These are phyloP conservation scores for Neopelma chrysocephalum DNA, from an alignment of 2,797 vertebrate genomes.

Conservation along the genomic window DNA sequence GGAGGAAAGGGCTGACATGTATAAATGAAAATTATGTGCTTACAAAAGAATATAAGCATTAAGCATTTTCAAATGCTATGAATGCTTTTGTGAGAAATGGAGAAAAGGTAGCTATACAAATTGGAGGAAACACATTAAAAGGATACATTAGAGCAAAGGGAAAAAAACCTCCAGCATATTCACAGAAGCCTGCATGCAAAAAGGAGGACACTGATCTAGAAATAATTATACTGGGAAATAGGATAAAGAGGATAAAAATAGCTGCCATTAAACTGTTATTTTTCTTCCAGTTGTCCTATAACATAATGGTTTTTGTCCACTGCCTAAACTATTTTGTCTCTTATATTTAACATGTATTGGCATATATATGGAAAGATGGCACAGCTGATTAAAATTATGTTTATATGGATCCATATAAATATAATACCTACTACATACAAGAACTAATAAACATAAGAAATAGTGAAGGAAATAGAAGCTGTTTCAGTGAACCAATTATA, in stretches of 20 bases:
- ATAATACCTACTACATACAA: not conserved
- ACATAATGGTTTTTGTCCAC: not conserved
- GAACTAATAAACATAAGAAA: not conserved
- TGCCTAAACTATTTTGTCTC: not conserved
- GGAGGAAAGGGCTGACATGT: not conserved
- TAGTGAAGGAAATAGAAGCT: not conserved
- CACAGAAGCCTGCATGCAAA: conserved; percentile 19
- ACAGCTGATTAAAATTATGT: not conserved
- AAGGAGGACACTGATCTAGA: conserved; percentile 60
- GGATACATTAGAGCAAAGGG: not conserved
- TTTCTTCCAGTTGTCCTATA: conserved; percentile 36
- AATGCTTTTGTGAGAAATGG: not conserved
- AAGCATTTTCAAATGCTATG: not conserved
- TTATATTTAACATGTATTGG: not conserved
- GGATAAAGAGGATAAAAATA: conserved; percentile 67
- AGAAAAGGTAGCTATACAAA: not conserved
- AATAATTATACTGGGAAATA: conserved; percentile 66
- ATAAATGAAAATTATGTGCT: not conserved
- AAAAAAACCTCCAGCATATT: not conserved
- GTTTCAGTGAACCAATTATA: not conserved
- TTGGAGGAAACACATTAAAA: not conserved
- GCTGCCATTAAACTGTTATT: conserved; percentile 49
- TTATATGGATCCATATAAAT: not conserved
- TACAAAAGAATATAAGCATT: not conserved
- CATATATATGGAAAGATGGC: not conserved